These are phyloP conservation scores for Sinocyclocheilus maitianheensis DNA, from an alignment of 2,113 vertebrate species.

Conservation along the genomic window DNA sequence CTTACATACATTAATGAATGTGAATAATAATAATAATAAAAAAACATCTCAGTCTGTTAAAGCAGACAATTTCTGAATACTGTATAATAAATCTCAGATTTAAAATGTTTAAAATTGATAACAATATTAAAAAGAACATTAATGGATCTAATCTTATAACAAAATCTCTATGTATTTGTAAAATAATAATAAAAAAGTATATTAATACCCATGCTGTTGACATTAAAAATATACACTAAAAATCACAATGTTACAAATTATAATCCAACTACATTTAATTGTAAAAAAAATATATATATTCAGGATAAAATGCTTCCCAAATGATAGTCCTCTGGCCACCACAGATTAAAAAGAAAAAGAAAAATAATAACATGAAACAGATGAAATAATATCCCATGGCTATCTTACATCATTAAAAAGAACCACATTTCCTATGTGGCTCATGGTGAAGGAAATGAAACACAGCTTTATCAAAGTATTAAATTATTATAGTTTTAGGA, in stretches of 20 bases:
- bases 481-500: constrained; percentile 38
- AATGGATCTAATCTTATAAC: neutral
- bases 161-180: too few relatives aligned
- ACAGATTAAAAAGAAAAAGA: constrained; percentile 6
- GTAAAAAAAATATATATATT: too few relatives aligned
- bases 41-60: neutral
- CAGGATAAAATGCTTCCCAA: neutral
- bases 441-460: constrained; percentile 41
- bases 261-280: neutral
- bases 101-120: neutral
- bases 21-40: neutral
- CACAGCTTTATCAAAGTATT: constrained; percentile 34
- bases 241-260: neutral
- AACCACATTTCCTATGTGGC: constrained; percentile 49
- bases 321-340: neutral
- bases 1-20: neutral
- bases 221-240: neutral
- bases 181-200: too few relatives aligned
- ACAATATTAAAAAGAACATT: neutral
- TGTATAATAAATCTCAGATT: neutral
- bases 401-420: constrained; percentile 35
- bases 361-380: constrained; percentile 7
- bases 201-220: neutral
- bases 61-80: neutral
- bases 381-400: constrained; percentile 33